phyloP scores from a whole-genome alignment of 2,888 invertebrate species.

The Lithodes maja region DNA sequence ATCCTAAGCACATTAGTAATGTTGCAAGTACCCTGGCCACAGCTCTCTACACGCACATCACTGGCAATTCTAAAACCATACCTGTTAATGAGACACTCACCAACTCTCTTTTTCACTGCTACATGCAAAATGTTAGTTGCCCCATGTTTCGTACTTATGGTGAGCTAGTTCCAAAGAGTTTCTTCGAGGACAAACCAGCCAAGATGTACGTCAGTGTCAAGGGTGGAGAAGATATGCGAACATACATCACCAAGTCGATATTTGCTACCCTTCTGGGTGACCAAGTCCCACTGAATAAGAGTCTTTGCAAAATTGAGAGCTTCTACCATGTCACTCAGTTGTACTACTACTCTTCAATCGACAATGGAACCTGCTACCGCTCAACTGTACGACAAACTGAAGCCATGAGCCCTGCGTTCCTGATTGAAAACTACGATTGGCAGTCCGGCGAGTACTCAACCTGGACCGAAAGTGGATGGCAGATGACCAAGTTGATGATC shows the following conservation, averaged over 20 bases:
- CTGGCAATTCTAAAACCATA: constrained; percentile 16
- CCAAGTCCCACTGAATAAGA: constrained; percentile 45
- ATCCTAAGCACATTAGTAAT: constrained; percentile 49
- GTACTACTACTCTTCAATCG: constrained; percentile 35
- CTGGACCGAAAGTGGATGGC: constrained; percentile 70
- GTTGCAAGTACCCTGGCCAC: constrained; percentile 62
- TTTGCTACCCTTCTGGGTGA: constrained; percentile 61
- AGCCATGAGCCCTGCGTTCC: constrained; percentile 67
- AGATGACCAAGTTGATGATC: constrained; percentile 47
- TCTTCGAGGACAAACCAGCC: constrained; percentile 58
- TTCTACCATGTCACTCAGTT: constrained; percentile 47
- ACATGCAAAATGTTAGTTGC: constrained; percentile 62
- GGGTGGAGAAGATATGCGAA: constrained; percentile 41
- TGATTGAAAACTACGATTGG: constrained; percentile 62
- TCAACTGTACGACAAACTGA: constrained; percentile 56
- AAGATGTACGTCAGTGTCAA: constrained; percentile 62
- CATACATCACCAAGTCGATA: constrained; percentile 48
- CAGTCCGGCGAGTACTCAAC: constrained; percentile 65
- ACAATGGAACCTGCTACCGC: constrained; percentile 65
- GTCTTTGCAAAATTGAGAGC: constrained; percentile 44
- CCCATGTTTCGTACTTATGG: constrained; percentile 57
- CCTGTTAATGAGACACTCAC: constrained; percentile 50
- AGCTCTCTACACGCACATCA: constrained; percentile 47
- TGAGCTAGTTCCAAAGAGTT: constrained; percentile 3
- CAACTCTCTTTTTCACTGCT: constrained; percentile 55